These are phyloP conservation scores for Hipposideros larvatus DNA, from an alignment of 2,797 vertebrate species.

Conservation along the genomic window DNA sequence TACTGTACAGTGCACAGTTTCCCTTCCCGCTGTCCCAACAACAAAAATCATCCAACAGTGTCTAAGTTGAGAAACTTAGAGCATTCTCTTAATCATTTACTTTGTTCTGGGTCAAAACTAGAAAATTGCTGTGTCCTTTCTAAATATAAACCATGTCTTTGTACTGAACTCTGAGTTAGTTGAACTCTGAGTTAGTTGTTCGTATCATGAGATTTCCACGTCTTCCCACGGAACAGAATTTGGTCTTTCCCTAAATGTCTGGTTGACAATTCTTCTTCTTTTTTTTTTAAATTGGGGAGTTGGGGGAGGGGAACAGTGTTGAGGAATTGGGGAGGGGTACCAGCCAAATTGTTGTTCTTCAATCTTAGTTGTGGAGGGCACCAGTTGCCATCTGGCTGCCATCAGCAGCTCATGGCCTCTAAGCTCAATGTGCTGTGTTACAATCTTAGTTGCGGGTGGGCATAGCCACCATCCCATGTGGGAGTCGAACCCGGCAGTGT, in stretches of 20 bases:
- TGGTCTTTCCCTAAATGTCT: background rate
- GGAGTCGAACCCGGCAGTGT: too few species aligned
- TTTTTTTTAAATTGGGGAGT: background rate
- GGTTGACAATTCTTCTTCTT: background rate
- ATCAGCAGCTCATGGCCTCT: too few species aligned
- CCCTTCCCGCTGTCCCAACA: accelerated
- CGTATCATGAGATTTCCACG: background rate
- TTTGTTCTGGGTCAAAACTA: background rate
- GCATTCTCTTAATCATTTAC: background rate
- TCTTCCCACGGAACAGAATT: background rate
- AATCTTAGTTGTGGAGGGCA: too few species aligned
- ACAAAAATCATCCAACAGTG: background rate
- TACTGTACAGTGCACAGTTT: background rate
- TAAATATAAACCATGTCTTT: background rate
- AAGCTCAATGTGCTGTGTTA: too few species aligned
- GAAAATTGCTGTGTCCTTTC: background rate
- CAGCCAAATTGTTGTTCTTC: too few species aligned
- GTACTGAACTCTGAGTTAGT: background rate
- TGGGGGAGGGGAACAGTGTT: too few species aligned
- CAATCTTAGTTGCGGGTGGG: too few species aligned
- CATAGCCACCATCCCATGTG: too few species aligned
- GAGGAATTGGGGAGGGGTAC: too few species aligned
- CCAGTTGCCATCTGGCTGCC: too few species aligned
- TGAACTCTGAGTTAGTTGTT: background rate
- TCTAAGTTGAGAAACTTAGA: background rate